Evolutionary conservation across 2,888 invertebrate genomes (phyloP), one percentile per base, ranked within the genome.

Genomic region (Hypena proboscidalis): DNA sequence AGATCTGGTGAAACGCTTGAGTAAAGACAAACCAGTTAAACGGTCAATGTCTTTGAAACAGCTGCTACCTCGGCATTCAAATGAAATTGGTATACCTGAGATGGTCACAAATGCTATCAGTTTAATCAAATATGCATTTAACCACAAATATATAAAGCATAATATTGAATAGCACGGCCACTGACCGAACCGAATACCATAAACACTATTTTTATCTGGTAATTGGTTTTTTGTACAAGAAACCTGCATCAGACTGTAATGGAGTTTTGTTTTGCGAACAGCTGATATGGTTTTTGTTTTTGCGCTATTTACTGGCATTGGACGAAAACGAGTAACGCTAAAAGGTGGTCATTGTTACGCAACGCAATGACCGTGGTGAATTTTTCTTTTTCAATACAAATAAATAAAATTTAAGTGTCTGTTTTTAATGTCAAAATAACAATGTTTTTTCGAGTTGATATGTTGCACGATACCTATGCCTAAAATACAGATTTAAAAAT

Each of bases 261-360:
- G 15, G 9, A 10, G 14, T 59, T 52, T 43, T 55, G 30, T 56
- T 48, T 37, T 19, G 25, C 10, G 21, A 44, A 36, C 48, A 62
- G 41, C 41, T 53, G 44, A 58, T 42, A 9, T 4, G 9, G 27
- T 42, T 10, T 10, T 26, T 36, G 22, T 36, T 15, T 19, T 27
- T 19, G 13, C 13, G 15, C 19, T 37, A 41, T 45, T 50, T 22
- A 34, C n/a, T 34, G 6, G 14, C 33, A 50, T 8, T 17, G 36
- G 21, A 41, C 29, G 3, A 20, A 38, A 21, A 41, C 29, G 3
- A 20, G 2, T 8, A 29, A 1, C 2, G 14, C 27, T 30, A 25
- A 26, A 10, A 37, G 39, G 14, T 15, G n/a, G 23, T 40, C 4
- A 32, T 13, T 33, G 19, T 35, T 10, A 31, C 42, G 10, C 3